Evolutionary conservation across 2,797 vertebrate species (phyloP).

Genomic region (Parotocinclus haroldoi): DNA sequence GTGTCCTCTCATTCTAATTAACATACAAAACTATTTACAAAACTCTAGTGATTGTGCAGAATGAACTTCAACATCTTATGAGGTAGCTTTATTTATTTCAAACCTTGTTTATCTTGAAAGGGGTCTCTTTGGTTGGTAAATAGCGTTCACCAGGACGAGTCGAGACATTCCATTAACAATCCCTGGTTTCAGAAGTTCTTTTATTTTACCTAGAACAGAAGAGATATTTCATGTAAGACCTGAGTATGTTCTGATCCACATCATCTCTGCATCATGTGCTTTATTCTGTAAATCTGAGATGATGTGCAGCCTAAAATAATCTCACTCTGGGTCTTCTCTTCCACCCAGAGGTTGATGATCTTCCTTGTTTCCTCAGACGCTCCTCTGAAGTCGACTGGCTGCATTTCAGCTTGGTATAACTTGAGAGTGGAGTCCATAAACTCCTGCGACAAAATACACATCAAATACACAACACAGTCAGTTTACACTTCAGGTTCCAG

Average conservation of each 20-base stretch:
- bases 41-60: too few relatives aligned
- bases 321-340: constrained; percentile 74
- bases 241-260: too few relatives aligned
- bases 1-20: constrained; percentile 68
- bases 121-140: constrained; percentile 77
- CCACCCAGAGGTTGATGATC: constrained; percentile 88
- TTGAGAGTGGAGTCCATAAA: constrained; percentile 78
- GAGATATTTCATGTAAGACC: too few relatives aligned
- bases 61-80: too few relatives aligned
- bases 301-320: background rate
- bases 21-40: too few relatives aligned
- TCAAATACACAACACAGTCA: too few relatives aligned
- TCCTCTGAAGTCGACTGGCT: constrained; percentile 78
- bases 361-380: constrained; percentile 69
- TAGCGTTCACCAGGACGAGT: constrained; percentile 75
- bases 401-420: constrained; percentile 82
- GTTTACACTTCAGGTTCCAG: too few relatives aligned
- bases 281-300: too few relatives aligned
- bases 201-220: too few relatives aligned
- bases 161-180: constrained; percentile 69
- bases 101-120: constrained; percentile 81
- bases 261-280: too few relatives aligned
- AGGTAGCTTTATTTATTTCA: too few relatives aligned
- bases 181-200: constrained; percentile 77
- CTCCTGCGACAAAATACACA: constrained; percentile 61